Evolutionary conservation across 2,888 invertebrate species (phyloP).

Genomic region (Vesta saturnalis): DNA sequence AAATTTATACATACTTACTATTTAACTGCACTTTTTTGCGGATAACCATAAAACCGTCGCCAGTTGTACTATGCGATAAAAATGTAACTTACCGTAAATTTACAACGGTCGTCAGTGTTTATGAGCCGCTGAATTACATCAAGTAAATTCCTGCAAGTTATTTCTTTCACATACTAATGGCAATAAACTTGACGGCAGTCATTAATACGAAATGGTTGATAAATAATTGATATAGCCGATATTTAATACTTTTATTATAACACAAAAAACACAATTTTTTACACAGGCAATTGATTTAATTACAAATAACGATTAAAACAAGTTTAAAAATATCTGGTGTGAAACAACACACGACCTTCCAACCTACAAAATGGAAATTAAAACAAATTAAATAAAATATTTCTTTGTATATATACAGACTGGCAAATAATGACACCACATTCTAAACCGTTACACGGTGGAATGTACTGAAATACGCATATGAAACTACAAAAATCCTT

Average conservation of each 20-base stretch:
- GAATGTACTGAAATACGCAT: too few relatives aligned
- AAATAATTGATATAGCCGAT: slow-evolving; percentile 10
- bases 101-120: slow-evolving; percentile 53
- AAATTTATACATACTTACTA: slow-evolving; percentile 2
- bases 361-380: too few relatives aligned
- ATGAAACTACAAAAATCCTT: too few relatives aligned
- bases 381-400: too few relatives aligned
- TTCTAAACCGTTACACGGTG: too few relatives aligned
- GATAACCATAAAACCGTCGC: slow-evolving; percentile 22
- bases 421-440: too few relatives aligned
- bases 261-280: neutral
- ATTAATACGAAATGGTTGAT: slow-evolving; percentile 25
- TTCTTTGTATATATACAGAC: too few relatives aligned
- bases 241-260: slow-evolving; percentile 10
- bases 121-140: slow-evolving; percentile 49
- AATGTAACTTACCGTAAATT: slow-evolving; percentile 53
- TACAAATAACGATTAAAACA: too few relatives aligned
- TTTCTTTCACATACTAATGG: slow-evolving; percentile 53
- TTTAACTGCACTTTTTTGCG: slow-evolving; percentile 18
- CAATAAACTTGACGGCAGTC: slow-evolving; percentile 44
- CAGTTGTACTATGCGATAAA: slow-evolving; percentile 47
- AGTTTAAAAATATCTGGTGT: too few relatives aligned
- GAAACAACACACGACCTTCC: too few relatives aligned
- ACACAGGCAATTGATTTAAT: too few relatives aligned
- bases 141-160: slow-evolving; percentile 47